phyloP scores from a whole-genome alignment of 2,888 invertebrate genomes.

The Coecobrya sp. region DNA sequence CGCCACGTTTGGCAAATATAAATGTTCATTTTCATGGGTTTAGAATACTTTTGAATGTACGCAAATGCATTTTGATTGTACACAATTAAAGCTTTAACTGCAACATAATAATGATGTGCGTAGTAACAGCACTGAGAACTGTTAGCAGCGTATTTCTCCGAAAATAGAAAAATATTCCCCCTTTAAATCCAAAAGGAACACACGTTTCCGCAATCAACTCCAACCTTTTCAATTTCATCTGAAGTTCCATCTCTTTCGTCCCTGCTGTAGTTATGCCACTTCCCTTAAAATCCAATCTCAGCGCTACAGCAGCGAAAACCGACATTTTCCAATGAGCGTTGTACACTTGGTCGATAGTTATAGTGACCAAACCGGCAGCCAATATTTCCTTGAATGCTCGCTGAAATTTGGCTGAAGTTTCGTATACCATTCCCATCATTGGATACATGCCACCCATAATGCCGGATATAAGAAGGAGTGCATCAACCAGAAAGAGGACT shows the following conservation, averaged over 20 bases:
- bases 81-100: constrained; percentile 27
- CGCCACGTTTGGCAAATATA: no score
- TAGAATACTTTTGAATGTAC: no score
- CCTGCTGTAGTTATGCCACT: no score
- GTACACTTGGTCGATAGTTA: background rate
- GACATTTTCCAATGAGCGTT: background rate
- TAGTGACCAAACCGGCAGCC: background rate
- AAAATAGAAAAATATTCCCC: constrained; percentile 16
- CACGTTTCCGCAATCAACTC: constrained; percentile 3
- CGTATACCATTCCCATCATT: constrained; percentile 9
- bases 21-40: no score
- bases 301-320: background rate
- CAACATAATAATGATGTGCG: constrained; percentile 48
- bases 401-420: constrained; percentile 9
- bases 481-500: background rate
- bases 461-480: background rate
- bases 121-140: constrained; percentile 17
- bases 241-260: background rate
- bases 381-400: constrained; percentile 6
- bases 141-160: constrained; percentile 36
- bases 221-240: background rate
- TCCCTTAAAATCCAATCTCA: no score
- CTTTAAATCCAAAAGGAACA: constrained; percentile 54
- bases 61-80: no score
- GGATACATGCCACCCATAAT: constrained; percentile 24